Percentiles rank a stretch among this genome's conserved stretches.
Evolutionary conservation across 2,113 vertebrate genomes (phyloP).

Genomic region (Emydura subglobosa): DNA sequence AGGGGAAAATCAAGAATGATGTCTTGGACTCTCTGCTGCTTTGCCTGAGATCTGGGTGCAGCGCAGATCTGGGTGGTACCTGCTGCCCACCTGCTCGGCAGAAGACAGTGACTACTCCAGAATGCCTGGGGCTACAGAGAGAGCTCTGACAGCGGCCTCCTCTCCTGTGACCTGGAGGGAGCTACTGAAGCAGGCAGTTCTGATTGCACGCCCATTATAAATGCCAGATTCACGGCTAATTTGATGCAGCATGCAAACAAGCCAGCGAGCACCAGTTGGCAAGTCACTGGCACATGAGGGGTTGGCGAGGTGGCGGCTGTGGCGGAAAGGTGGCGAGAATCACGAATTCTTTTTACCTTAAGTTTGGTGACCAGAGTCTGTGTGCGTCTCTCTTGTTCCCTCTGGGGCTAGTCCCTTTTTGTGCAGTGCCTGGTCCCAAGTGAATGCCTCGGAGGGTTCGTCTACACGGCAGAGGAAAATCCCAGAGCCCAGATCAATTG

Average conservation of each 20-base stretch:
- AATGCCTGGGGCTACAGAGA: not conserved
- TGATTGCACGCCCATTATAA: not conserved
- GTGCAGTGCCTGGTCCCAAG: not conserved
- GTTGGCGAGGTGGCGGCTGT: not conserved
- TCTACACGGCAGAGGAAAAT: not conserved
- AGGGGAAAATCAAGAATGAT: not conserved
- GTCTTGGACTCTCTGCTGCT: not conserved
- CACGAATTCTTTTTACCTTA: not conserved
- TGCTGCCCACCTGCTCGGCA: not conserved
- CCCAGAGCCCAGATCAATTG: not conserved
- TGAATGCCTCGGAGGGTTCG: not conserved
- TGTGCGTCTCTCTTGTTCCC: not conserved
- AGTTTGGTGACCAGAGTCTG: not conserved
- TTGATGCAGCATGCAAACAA: conserved; percentile 54
- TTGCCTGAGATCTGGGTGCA: not conserved
- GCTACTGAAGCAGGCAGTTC: conserved; percentile 28
- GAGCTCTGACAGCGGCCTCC: not conserved
- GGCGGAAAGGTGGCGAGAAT: not conserved
- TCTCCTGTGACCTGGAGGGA: not conserved
- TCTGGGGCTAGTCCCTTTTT: not conserved
- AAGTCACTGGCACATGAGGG: not conserved
- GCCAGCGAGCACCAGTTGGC: not conserved
- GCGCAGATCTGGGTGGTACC: not conserved
- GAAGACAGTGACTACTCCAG: not conserved
- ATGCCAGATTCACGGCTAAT: conserved; percentile 42